Evolutionary conservation across 2,888 invertebrate species (phyloP).

Genomic region (Dorcus hopei): DNA sequence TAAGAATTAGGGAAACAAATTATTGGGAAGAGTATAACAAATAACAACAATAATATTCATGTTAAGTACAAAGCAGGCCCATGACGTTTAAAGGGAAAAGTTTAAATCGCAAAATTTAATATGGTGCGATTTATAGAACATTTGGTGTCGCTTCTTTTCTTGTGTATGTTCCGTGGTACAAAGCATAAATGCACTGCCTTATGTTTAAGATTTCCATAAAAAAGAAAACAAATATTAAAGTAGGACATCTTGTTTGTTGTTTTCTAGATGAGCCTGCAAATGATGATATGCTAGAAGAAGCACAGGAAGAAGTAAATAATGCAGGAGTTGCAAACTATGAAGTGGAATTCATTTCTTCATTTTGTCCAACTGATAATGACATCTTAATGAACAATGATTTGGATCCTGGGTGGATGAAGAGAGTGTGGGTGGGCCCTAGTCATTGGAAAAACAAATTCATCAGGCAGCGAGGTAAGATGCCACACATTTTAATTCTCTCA

Average conservation of each 20-base stretch:
- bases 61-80: too few relatives aligned
- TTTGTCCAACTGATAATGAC: constrained; percentile 53
- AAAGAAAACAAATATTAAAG: too few relatives aligned
- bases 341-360: constrained; percentile 54
- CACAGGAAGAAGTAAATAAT: constrained; percentile 20
- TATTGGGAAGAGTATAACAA: not conserved
- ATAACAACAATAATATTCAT: not conserved
- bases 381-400: constrained; percentile 59
- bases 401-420: constrained; percentile 34
- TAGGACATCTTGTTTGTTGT: too few relatives aligned
- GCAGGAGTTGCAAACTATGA: constrained; percentile 44
- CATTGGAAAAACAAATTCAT: constrained; percentile 44
- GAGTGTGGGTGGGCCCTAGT: constrained; percentile 69
- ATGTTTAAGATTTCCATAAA: too few relatives aligned
- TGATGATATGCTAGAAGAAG: constrained; percentile 37
- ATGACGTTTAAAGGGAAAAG: too few relatives aligned
- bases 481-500: constrained; percentile 32
- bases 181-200: too few relatives aligned
- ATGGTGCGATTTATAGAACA: too few relatives aligned
- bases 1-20: not conserved
- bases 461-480: constrained; percentile 13
- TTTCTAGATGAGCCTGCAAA: too few relatives aligned
- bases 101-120: too few relatives aligned
- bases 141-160: too few relatives aligned
- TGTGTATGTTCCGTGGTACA: too few relatives aligned